Base-by-base conservation (phyloP, 2,113 vertebrate genomes). In the Misgurnus mizolepis region DNA sequence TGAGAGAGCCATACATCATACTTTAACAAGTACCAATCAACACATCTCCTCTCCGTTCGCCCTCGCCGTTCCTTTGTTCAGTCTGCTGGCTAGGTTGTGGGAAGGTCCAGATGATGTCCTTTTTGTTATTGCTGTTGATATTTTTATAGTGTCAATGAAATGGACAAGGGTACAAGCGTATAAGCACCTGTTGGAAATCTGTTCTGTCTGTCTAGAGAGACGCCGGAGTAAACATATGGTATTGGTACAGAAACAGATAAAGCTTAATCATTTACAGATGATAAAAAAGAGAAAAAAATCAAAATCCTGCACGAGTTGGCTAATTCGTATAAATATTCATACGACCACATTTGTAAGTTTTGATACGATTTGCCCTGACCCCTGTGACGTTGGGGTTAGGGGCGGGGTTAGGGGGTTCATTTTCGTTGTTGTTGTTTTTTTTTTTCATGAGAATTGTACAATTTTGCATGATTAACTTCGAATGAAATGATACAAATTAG, bases 11-110 rank as follows among this genome's bases (percentile, higher is more conserved):
- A 85, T 87, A 84, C 71, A 87, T 87, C 86, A 82, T 85, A 84
- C 78, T 85, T 82, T 85, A 84, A 82, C 78, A 76, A 86, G 82
- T 85, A 83, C 84, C 82, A 82, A 83, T 85, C 86, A 87, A 82
- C 84, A 80, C 69, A 78, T 82, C 75, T 83, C 84, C 50, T 53
- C 64, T 82, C 62, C 41, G 64, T 61, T 64, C 34, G 14, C 75
- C 50, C 78, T 84, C 78, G 64, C 83, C 66, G 65, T 76, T 81
- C 78, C 62, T 64, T 78, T 71, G 79, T 79, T 80, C 77, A 71
- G 22, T 65, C 65, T 77, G 60, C 55, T 17, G 61, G 72, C 41
- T 56, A 53, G 5, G 27, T 40, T 53, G 15, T 69, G 60, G 67
- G 55, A n/a, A 74, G 10, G 72, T 67, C 56, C 18, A 43, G 4